Base-by-base conservation (phyloP, 2,888 invertebrate genomes). In the Loripinus fragilis region DNA sequence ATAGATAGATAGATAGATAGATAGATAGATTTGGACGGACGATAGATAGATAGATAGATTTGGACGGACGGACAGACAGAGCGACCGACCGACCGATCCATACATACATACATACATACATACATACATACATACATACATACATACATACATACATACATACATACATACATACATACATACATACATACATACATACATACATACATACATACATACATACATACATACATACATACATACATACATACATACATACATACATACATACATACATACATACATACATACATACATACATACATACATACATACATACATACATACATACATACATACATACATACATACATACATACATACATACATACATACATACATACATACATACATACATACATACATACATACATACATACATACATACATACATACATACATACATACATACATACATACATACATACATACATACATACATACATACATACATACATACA, bases 81-180 rank as follows among this genome's bases (percentile, higher is more conserved):
- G 38, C 38, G n/a, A n/a, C 38, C 5, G 38, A 5, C 38, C 5
- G 12, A 8, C 38, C 5, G 38, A 38, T 38, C 5, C 38, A 38
- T 38, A 38, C 38, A 38, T 38, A 38, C 38, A 38, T 38, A 38
- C 38, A 38, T 38, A 38, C 38, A 48, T 48, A 48, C 48, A 48
- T n/a, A n/a, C 48, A 48, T 20, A n/a, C 20, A 48, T n/a, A 48
- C 48, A 48, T 48, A n/a, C 48, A n/a, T n/a, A n/a, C 48, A 48
- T 38, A n/a, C 48, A n/a, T n/a, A 48, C 10, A 5, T 20, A 48
- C 10, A 2, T 17, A 48, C 7, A 3, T 20, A 48, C 12, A n/a
- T 48, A 48, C 48, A 48, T 48, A 48, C 48, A 48, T 48, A 48
- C 48, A 48, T 48, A 48, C 48, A 48, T 48, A 48, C 48, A 48